phyloP scores from a whole-genome alignment of 1,140 invertebrate species.

The Wiebesia pumilae region DNA sequence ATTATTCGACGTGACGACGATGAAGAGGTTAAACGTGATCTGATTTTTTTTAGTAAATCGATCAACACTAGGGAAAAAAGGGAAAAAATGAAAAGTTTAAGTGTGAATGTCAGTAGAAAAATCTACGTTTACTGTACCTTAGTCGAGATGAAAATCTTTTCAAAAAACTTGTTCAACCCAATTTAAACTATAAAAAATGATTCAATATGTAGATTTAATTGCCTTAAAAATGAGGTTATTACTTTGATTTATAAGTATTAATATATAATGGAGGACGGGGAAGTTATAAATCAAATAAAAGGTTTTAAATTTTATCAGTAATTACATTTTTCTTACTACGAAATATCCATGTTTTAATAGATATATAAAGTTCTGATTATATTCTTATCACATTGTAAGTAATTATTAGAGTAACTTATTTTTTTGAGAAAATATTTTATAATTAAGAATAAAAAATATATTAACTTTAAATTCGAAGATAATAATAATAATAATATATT shows the following conservation, averaged over 20 bases:
- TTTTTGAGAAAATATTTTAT: too few relatives aligned
- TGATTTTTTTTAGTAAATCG: slow-evolving; percentile 12
- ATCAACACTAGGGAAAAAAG: background rate
- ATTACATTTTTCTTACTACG: background rate
- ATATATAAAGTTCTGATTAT: too few relatives aligned
- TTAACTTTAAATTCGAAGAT: too few relatives aligned
- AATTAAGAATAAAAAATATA: too few relatives aligned
- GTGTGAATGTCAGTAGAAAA: background rate
- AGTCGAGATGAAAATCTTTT: background rate
- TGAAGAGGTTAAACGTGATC: slow-evolving; percentile 39
- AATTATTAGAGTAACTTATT: too few relatives aligned
- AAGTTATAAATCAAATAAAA: background rate
- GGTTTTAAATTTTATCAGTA: background rate
- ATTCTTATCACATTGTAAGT: too few relatives aligned
- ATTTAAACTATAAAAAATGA: background rate
- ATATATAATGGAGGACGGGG: background rate
- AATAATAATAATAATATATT: too few relatives aligned
- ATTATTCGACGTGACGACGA: slow-evolving; percentile 20
- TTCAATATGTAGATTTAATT: background rate
- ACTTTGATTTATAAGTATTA: background rate
- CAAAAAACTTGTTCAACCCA: background rate
- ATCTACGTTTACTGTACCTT: background rate
- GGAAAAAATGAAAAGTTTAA: slow-evolving; percentile 14
- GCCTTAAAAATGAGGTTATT: background rate
- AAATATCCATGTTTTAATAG: too few relatives aligned